These are phyloP conservation scores for Baryphthengus martii DNA, from an alignment of 2,113 vertebrate species.

Conservation along the genomic window DNA sequence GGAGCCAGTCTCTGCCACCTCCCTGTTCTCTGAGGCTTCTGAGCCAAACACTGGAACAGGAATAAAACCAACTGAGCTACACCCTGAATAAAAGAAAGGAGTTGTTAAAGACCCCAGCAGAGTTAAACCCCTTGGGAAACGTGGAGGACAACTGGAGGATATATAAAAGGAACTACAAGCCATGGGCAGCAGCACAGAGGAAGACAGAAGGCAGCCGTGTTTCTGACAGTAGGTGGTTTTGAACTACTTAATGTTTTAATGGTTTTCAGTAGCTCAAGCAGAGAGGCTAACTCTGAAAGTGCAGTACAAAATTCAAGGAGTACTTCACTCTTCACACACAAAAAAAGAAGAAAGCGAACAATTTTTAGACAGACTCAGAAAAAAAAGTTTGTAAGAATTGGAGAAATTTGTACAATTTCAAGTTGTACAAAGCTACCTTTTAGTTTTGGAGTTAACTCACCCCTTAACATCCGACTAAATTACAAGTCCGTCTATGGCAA, in stretches of 20 bases:
- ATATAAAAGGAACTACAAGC: slow-evolving; percentile 16
- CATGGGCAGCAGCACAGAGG: neutral
- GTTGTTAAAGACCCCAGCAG: neutral
- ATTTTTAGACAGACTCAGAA: neutral
- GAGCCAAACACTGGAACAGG: neutral
- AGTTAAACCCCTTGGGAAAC: neutral
- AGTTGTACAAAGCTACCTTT: neutral
- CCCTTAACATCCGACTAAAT: neutral
- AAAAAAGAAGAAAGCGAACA: neutral
- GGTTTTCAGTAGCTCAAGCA: slow-evolving; percentile 20
- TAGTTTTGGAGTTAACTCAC: neutral
- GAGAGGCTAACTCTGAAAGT: slow-evolving; percentile 17
- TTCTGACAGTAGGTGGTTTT: slow-evolving; percentile 28
- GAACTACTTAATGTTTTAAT: slow-evolving; percentile 36
- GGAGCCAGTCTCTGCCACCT: neutral
- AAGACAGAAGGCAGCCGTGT: neutral
- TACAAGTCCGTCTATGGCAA: neutral
- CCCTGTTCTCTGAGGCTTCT: neutral
- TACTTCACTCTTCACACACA: slow-evolving; percentile 5
- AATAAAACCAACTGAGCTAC: neutral
- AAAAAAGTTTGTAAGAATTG: neutral
- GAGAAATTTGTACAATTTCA: neutral
- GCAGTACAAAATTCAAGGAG: slow-evolving; percentile 29
- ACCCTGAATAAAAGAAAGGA: neutral
- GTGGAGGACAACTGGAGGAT: neutral